A percentile compares a stretch with the other conserved stretches of the same genome.
Conservation (phyloP, 2,113 vertebrate species). For the Apodemus speciosus region DNA sequence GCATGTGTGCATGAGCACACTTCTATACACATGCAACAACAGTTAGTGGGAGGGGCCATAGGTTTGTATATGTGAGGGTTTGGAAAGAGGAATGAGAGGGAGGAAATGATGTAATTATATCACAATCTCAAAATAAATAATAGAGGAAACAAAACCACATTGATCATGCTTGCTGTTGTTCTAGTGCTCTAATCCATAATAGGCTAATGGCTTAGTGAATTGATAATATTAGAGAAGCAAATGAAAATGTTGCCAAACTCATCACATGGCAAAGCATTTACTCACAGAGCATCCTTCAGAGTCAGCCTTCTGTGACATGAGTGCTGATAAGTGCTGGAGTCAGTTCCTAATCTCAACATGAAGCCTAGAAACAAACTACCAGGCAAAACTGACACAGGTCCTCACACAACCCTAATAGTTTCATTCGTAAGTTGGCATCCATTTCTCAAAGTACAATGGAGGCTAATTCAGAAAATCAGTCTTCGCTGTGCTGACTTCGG, state of each 20-base stretch:
- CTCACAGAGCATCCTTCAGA: neutral
- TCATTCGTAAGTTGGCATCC: conserved; percentile 2
- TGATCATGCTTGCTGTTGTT: no score
- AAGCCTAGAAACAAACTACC: conserved; percentile 25
- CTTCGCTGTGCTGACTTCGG: neutral
- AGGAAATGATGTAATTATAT: no score
- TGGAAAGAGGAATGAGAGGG: no score
- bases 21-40: no score
- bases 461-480: neutral
- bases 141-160: no score
- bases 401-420: conserved; percentile 22
- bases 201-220: neutral
- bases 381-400: conserved; percentile 25
- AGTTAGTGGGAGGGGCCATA: no score
- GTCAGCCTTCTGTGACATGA: neutral
- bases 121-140: no score
- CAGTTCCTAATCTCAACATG: conserved; percentile 13
- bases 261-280: conserved; percentile 17
- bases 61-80: no score
- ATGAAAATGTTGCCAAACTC: neutral
- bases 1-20: no score
- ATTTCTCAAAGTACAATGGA: neutral
- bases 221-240: neutral
- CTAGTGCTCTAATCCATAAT: no score
- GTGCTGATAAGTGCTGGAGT: neutral